These are phyloP conservation scores for Neogobius melanostomus DNA, from an alignment of 2,113 vertebrate species.

Conservation along the genomic window DNA sequence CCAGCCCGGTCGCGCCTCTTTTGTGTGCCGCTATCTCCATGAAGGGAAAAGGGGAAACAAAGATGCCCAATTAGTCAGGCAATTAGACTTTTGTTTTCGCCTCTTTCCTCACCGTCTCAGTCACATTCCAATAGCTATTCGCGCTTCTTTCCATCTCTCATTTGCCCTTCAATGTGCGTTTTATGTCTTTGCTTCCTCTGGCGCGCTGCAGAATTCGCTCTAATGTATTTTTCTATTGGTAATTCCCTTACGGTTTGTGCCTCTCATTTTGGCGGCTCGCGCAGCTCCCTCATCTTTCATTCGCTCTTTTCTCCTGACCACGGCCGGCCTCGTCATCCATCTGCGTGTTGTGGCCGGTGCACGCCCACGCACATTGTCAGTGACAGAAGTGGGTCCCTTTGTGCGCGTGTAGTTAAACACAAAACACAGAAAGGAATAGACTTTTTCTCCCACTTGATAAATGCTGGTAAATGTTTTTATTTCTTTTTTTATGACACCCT, in stretches of 20 bases:
- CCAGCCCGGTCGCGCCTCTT: constrained; percentile 32
- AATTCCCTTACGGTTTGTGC: constrained; percentile 35
- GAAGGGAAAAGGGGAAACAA: constrained; percentile 61
- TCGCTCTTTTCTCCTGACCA: constrained; percentile 32
- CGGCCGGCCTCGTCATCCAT: constrained; percentile 40
- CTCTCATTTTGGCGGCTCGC: constrained; percentile 45
- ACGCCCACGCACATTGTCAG: not conserved
- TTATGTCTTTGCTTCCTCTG: constrained; percentile 20
- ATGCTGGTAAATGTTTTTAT: not conserved
- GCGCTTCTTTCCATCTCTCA: constrained; percentile 50
- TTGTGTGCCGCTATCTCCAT: constrained; percentile 52
- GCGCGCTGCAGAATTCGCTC: constrained; percentile 23
- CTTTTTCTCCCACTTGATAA: constrained; percentile 1
- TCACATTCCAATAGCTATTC: constrained; percentile 58
- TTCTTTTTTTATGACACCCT: not conserved
- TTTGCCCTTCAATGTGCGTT: constrained; percentile 55
- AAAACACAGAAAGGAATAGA: not conserved
- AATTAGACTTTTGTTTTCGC: constrained; percentile 69
- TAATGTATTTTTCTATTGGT: constrained; percentile 40
- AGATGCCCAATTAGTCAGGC: constrained; percentile 72
- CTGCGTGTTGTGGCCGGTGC: constrained; percentile 27
- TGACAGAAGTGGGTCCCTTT: constrained; percentile 8
- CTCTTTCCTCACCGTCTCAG: constrained; percentile 53
- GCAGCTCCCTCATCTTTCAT: constrained; percentile 48
- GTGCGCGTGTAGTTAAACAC: not conserved